phyloP scores from a whole-genome alignment of 35 echinoderm and acorn worm genomes.

The Acanthaster planci region DNA sequence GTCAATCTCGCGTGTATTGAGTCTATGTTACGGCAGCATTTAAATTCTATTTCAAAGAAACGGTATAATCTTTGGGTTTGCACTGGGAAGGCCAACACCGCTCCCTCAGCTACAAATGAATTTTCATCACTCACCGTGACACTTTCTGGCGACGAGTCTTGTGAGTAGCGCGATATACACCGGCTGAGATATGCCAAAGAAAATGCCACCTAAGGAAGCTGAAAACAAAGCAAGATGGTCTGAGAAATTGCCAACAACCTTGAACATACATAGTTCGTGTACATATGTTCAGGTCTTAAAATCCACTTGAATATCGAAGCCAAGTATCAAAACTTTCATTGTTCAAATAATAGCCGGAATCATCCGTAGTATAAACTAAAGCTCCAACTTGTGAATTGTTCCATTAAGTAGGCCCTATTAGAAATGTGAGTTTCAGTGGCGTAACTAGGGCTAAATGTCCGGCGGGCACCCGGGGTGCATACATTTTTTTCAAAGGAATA shows the following conservation, averaged over 20 bases:
- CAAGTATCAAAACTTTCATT: neutral
- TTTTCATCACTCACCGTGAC: neutral
- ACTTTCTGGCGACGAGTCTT: neutral
- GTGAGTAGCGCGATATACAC: conserved; percentile 4
- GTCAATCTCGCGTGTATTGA: no score
- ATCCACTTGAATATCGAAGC: neutral
- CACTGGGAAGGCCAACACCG: no score
- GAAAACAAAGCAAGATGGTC: neutral
- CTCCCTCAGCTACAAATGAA: no score
- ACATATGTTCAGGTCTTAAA: neutral
- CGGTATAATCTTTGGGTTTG: no score
- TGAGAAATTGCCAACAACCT: neutral
- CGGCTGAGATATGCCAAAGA: neutral
- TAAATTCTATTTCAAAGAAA: no score
- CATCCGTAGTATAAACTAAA: neutral
- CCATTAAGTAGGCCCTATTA: no score
- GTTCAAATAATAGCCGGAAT: neutral
- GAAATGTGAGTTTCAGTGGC: no score
- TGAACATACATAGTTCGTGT: neutral
- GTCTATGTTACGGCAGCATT: no score
- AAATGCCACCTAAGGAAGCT: conserved; percentile 8
- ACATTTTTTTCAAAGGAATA: no score
- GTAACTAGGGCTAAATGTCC: no score
- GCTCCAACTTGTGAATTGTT: neutral
- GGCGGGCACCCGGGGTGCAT: no score